Base-by-base conservation (phyloP, 2,113 vertebrate species). In the Bufo gargarizans region DNA sequence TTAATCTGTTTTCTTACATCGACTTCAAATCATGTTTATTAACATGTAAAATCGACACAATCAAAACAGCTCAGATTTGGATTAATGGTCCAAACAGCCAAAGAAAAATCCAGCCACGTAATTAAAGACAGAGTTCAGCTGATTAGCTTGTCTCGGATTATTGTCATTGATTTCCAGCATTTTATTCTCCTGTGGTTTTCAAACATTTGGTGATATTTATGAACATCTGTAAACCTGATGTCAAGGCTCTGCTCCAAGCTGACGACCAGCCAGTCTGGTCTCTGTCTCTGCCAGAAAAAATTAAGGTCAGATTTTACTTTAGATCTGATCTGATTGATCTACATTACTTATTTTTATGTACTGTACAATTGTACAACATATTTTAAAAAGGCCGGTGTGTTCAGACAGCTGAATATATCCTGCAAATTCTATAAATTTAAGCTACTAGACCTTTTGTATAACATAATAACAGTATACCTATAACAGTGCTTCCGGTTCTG, bases 161-260 rank as follows among this genome's bases (percentile, higher is more conserved):
- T 83, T 49, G 61, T 88, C 79, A 74, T 77, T 82, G 55, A 61
- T 88, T 83, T 63, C 71, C 56, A 72, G 47, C 47, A 71, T 43
- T 80, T 33, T 59, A 56, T 55, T 9, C 43, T 77, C 49, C 1
- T 17, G 90, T 91, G 89, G 90, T 90, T 91, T 90, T 89, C 76
- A 86, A 89, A 91, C 91, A 93, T 92, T 92, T 49, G 91, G 92
- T 91, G 93, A 91, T 91, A 91, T 89, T 90, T 91, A 63, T 90
- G 92, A 93, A 95, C 95, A 96, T 96, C 95, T 96, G 95, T 94
- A 92, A 94, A 94, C 90, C 80, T 91, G 91, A 1, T 93, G 91
- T 94, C 90, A 90, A 91, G 91, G 94, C 93, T 94, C 94, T 92
- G 92, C 90, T 92, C 89, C 92, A 69, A 87, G 92, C 90, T 94